Evolutionary conservation across 2,888 invertebrate species (phyloP).

Genomic region (Drosophila atroscutellata): DNA sequence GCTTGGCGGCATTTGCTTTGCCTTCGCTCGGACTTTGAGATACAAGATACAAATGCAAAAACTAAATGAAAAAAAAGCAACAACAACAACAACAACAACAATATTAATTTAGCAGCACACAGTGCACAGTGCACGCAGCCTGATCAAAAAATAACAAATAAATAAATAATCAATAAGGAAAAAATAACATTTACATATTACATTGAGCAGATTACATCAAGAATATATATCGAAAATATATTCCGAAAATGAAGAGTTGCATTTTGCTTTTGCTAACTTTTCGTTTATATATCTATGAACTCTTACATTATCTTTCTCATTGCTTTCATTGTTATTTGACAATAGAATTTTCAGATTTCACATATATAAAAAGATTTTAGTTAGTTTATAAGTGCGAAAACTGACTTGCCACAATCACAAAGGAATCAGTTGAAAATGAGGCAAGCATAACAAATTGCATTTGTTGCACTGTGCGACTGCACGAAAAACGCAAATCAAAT

Average conservation of each 20-base stretch:
- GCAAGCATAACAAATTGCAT: constrained; percentile 25
- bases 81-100: neutral
- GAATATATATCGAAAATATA: neutral
- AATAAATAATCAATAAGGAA: too few species aligned
- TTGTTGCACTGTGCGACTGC: constrained; percentile 48
- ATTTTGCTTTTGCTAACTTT: neutral
- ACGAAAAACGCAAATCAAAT: constrained; percentile 48
- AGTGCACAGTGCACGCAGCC: constrained; percentile 54
- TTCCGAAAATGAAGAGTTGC: neutral
- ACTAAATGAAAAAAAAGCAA: neutral
- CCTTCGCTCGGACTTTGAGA: constrained; percentile 42
- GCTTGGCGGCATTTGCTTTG: constrained; percentile 60
- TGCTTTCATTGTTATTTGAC: neutral
- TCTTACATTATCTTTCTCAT: neutral
- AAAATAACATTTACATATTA: neutral
- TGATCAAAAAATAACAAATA: neutral
- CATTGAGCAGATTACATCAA: too few species aligned
- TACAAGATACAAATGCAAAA: constrained; percentile 52
- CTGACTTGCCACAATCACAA: neutral
- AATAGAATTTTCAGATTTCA: neutral
- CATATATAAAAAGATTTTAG: neutral
- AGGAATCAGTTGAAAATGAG: neutral
- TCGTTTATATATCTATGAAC: neutral
- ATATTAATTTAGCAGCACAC: constrained; percentile 34
- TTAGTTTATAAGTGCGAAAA: neutral